Evolutionary conservation across 2,113 vertebrate species (phyloP).

Genomic region (Macrotis lagotis): DNA sequence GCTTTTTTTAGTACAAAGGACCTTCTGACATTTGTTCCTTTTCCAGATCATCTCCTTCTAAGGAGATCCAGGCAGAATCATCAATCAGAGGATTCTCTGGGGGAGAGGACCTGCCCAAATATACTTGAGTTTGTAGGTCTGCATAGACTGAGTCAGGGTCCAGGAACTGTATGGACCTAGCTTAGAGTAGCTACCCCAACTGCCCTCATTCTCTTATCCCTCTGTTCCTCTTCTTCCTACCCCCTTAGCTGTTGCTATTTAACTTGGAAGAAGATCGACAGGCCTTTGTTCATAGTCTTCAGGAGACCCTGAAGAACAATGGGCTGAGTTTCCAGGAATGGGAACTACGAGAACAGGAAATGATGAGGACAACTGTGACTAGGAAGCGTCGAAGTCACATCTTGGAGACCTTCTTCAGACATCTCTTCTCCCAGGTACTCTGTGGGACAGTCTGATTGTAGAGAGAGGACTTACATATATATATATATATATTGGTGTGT

Average conservation of each 20-base stretch:
- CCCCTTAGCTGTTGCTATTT: slow-evolving; percentile 88
- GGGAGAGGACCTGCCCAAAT: background rate
- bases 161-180: background rate
- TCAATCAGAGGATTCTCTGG: background rate
- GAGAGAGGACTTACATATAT: background rate
- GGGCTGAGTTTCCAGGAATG: slow-evolving; percentile 79
- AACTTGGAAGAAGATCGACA: slow-evolving; percentile 84
- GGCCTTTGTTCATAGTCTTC: slow-evolving; percentile 82
- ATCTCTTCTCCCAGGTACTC: slow-evolving; percentile 90
- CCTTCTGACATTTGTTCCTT: background rate
- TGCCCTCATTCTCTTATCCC: background rate
- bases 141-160: background rate
- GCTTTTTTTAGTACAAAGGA: background rate
- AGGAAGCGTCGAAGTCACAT: slow-evolving; percentile 88
- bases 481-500: background rate
- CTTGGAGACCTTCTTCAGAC: slow-evolving; percentile 92
- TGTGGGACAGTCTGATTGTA: background rate
- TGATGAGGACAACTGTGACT: slow-evolving; percentile 88
- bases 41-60: background rate
- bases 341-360: slow-evolving; percentile 85
- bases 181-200: background rate
- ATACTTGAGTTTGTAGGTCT: background rate
- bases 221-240: background rate
- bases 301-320: slow-evolving; percentile 70
- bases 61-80: background rate